These are phyloP conservation scores for Balaenoptera acutorostrata DNA, from an alignment of 2,113 vertebrate species.

Conservation along the genomic window DNA sequence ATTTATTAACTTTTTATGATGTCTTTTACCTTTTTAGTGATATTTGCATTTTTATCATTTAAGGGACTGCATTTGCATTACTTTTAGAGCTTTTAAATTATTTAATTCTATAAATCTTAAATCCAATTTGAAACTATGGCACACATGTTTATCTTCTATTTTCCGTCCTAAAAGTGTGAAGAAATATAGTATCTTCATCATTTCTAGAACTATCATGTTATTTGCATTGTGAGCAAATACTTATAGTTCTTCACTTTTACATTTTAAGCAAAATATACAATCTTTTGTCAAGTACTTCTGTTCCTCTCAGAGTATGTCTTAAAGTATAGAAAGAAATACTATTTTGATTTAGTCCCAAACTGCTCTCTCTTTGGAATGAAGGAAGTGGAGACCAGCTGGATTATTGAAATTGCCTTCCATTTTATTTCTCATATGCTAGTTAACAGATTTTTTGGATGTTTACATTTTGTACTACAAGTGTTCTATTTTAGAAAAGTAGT, in stretches of 20 bases:
- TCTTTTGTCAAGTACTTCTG: conserved; percentile 31
- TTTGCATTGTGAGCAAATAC: neutral
- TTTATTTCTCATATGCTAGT: neutral
- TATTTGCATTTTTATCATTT: neutral
- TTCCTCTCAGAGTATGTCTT: neutral
- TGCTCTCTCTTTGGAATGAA: neutral
- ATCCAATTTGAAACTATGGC: conserved; percentile 7
- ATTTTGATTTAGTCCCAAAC: conserved; percentile 6
- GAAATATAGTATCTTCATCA: neutral
- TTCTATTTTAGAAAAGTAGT: neutral
- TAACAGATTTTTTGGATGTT: neutral
- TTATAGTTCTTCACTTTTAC: neutral
- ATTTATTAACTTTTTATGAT: conserved; percentile 10
- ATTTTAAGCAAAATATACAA: conserved; percentile 1
- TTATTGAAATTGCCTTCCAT: neutral
- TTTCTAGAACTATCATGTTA: neutral
- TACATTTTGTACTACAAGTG: neutral
- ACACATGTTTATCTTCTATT: conserved; percentile 21
- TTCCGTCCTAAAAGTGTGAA: neutral
- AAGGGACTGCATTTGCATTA: neutral
- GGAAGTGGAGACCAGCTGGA: neutral
- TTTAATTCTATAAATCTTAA: neutral
- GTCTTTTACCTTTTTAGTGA: neutral
- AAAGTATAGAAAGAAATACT: neutral
- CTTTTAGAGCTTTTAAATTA: conserved; percentile 39